phyloP scores from a whole-genome alignment of 2,797 vertebrate genomes.

The Cynopterus sphinx region DNA sequence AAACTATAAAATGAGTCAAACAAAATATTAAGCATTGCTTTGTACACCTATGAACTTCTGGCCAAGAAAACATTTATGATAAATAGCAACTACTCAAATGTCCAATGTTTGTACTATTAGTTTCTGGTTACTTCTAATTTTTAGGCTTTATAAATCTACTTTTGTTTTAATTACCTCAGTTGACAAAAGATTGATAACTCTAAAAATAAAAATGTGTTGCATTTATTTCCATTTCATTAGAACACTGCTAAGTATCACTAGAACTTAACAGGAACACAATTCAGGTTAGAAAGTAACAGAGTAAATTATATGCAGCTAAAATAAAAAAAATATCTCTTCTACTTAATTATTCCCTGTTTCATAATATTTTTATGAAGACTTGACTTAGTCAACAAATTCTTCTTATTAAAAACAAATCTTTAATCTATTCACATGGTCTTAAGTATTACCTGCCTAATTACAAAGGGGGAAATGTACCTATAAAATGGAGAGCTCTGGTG shows the following conservation, averaged over 20 bases:
- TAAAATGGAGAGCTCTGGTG: background rate
- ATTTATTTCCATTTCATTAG: constrained; percentile 43
- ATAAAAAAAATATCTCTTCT: background rate
- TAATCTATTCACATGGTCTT: background rate
- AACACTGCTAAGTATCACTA: constrained; percentile 27
- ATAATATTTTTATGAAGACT: constrained; percentile 7
- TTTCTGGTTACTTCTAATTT: constrained; percentile 52
- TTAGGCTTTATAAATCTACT: constrained; percentile 43
- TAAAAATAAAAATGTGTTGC: constrained; percentile 39
- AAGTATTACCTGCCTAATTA: constrained; percentile 46
- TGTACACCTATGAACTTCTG: background rate
- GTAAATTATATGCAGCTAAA: background rate
- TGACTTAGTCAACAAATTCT: background rate
- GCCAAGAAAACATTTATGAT: constrained; percentile 22
- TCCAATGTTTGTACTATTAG: background rate
- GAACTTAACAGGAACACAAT: constrained; percentile 35
- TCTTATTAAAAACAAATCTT: constrained; percentile 55
- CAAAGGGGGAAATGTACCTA: background rate
- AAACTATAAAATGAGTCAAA: constrained; percentile 49
- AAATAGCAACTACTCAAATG: background rate
- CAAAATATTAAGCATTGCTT: constrained; percentile 1
- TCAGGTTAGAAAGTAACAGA: constrained; percentile 18
- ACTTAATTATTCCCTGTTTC: constrained; percentile 34
- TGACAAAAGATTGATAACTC: constrained; percentile 1
- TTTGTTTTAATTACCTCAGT: constrained; percentile 54